Evolutionary conservation across 64 coral and sea anemone genomes (phyloP).

Genomic region (Actinia tenebrosa): DNA sequence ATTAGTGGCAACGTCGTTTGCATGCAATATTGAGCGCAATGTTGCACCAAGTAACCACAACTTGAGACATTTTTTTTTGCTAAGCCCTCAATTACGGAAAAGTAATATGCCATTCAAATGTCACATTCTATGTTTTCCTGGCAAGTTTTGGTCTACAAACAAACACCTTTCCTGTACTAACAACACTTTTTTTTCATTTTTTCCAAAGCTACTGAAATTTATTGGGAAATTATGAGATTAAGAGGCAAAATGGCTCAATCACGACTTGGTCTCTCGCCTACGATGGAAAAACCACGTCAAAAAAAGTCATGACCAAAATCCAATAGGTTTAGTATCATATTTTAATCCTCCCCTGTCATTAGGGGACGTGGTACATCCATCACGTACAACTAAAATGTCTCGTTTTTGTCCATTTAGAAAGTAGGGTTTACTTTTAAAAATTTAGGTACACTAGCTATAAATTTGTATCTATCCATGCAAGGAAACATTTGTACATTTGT

Average conservation of each 20-base stretch:
- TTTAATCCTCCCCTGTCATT: background rate
- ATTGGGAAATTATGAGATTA: constrained; percentile 94
- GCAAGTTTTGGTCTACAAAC: too few species aligned
- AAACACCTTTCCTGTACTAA: too few species aligned
- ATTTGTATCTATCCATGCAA: too few species aligned
- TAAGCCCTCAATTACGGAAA: too few species aligned
- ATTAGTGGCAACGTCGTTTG: too few species aligned
- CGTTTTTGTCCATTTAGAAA: background rate
- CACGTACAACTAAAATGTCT: background rate
- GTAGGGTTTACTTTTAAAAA: background rate
- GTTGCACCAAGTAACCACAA: too few species aligned
- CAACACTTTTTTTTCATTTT: background rate
- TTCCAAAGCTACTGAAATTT: constrained; percentile 80
- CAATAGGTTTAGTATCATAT: background rate
- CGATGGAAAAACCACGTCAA: background rate
- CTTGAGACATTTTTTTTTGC: too few species aligned
- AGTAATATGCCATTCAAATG: too few species aligned
- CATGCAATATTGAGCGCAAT: too few species aligned
- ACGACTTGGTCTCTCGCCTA: constrained; percentile 48
- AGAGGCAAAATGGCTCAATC: constrained; percentile 76
- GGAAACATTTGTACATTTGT: too few species aligned
- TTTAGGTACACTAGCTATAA: background rate
- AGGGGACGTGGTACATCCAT: background rate
- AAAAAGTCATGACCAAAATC: background rate
- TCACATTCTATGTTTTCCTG: background rate